Evolutionary conservation across 2,797 vertebrate species (phyloP), one percentile per base, ranked within the genome.

Genomic region (Phaenicophaeus curvirostris): DNA sequence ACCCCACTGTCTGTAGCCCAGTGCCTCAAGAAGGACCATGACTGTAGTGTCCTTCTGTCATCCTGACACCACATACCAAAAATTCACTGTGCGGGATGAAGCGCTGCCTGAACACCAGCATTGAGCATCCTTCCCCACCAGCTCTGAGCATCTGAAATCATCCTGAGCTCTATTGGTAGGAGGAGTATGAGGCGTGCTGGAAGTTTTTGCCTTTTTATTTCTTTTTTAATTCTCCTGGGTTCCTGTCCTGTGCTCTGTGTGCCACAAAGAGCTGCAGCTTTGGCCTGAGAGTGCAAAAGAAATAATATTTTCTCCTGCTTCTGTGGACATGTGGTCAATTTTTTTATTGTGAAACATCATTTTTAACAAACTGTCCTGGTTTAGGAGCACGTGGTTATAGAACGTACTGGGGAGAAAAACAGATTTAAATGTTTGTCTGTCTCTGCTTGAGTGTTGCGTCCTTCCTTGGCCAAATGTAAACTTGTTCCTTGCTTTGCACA

Each of bases 1-100:
- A 8, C 1, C 8, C 1, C 3, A 2, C 18, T 1, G 1, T 50
- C 55, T 44, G 25, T 39, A 51, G 62, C n/a, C n/a, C n/a, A 44
- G 31, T 7, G 9, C 16, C 30, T 8, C 3, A 4, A 41, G 37
- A 59, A 87, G 9, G 31, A 55, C 17, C 30, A 19, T 5, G 13
- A 4, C 54, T 21, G 23, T 6, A 5, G 6, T 15, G 48, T 61
- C 35, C 41, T 62, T 13, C 74, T 85, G 67, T 54, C 27, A 21
- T 41, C 31, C 28, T 62, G 62, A 37, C 23, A 3, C 17, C 3
- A 1, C 30, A 35, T 15, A 37, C 46, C 48, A 23, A 59, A 53
- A 53, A 41, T 31, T 39, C 16, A 33, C 20, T 31, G 44, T 14
- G 1, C 1, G 1, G 9, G 35, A 7, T 6, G 27, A 54, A 61